Percentiles rank a stretch among this genome's conserved stretches.
Evolutionary conservation across 2,888 invertebrate species (phyloP).

Genomic region (Liopterus haemorrhoidalis): DNA sequence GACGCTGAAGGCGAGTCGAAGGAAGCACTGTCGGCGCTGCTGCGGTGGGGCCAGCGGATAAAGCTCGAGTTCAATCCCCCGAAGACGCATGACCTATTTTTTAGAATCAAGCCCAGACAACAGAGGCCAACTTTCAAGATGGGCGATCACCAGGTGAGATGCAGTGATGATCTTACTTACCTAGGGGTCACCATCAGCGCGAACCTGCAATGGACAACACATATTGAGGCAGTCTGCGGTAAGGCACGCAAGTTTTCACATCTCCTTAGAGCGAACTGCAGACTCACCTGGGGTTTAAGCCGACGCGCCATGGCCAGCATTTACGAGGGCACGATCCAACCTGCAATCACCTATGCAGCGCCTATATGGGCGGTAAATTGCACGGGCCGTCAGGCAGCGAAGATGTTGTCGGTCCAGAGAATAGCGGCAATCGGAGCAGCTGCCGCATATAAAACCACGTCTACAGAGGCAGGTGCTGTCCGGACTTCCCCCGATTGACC

Average conservation of each 20-base stretch:
- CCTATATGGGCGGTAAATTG: slow-evolving; percentile 11
- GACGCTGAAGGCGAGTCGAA: slow-evolving; percentile 2
- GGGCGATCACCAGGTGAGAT: slow-evolving; percentile 5
- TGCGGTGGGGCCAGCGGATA: not conserved
- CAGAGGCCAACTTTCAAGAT: slow-evolving; percentile 18
- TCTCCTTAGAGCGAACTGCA: not conserved
- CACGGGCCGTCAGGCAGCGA: slow-evolving; percentile 1
- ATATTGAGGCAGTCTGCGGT: not conserved
- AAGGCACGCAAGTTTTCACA: not conserved
- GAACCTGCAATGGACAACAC: slow-evolving; percentile 6
- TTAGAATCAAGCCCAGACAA: slow-evolving; percentile 11
- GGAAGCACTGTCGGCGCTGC: not conserved
- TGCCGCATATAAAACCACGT: not conserved
- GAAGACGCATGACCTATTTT: slow-evolving; percentile 21
- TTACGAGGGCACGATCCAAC: not conserved
- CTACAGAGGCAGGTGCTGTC: slow-evolving; percentile 5
- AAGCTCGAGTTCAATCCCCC: slow-evolving; percentile 15
- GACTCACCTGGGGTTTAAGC: not conserved
- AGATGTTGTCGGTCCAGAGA: not conserved
- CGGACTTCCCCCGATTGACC: slow-evolving; percentile 1
- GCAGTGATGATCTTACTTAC: slow-evolving; percentile 14
- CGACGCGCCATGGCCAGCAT: not conserved
- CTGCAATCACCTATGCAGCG: not conserved
- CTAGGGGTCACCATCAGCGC: slow-evolving; percentile 17
- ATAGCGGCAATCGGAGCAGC: not conserved